Evolutionary conservation across 1,140 invertebrate genomes (phyloP), one percentile per base, ranked within the genome.

Genomic region (Rhynchophorus ferrugineus): DNA sequence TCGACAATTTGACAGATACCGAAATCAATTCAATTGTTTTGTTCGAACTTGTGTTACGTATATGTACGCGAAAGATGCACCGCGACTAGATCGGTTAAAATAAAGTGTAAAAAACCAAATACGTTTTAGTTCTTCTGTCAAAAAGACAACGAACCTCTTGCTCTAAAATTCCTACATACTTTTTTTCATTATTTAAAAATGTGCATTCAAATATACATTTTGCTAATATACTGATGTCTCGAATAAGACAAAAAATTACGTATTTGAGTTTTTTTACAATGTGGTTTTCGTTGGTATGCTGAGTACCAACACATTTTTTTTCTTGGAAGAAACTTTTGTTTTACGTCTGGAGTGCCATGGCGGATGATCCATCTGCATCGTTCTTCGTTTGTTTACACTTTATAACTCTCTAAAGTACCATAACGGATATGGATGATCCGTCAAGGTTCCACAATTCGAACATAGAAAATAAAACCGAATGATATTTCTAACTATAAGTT

Each of bases 121-220:
- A 54, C 48, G 52, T 54, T 38, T 50, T 42, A 45, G 39, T 49
- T 43, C 49, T 61, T 50, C 49, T 52, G 56, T 64, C 21, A 45
- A 37, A 61, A 56, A 37, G 54, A 54, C 56, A 63, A 63, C 48
- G 61, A 52, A 53, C 59, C 56, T 60, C 52, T 49, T 59, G 56
- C 55, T 38, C 42, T 44, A 52, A 44, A 52, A 16, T 20, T 54
- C 52, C 61, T 66, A 66, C 63, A 65, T 66, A 62, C 59, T 61
- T 57, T 60, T 59, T n/a, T n/a, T n/a, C n/a, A n/a, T n/a, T 42
- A 39, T 68, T 67, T 65, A 69, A 63, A 67, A 67, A 67, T 66
- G 66, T 68, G 66, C 66, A 63, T 61, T 61, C 60, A 61, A 60
- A 62, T 65, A 68, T 58, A 62, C 64, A 66, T 20, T 66, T 67